Base-by-base conservation (phyloP, 2,888 invertebrate genomes). In the Thera britannica region DNA sequence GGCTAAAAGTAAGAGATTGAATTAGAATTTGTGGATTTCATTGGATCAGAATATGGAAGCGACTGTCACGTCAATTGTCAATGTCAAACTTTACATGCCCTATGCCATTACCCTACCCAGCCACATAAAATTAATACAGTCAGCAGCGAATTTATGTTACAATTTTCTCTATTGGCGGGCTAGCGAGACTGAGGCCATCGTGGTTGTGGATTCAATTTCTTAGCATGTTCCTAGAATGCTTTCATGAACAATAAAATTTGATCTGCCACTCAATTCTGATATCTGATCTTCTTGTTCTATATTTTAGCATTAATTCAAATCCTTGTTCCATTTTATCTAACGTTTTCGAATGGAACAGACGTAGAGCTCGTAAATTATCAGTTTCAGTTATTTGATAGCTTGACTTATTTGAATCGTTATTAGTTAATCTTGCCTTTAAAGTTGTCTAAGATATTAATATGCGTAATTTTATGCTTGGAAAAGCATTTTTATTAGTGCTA, bases 401-500 rank as follows among this genome's bases (percentile, higher is more conserved):
- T 23, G 23, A 23, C 23, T 23, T 38, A 38, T 38, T 7, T 8
- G 0, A 44, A 44, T 44, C 44, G 44, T 1, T 49, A 12, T n/a
- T 5, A 12, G 49, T 51, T 49, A 54, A 12, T 44, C 56, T 44
- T 38, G 0, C 11, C 36, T 65, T 57, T 36, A 49, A 57, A 51
- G 35, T 9, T 56, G 44, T 3, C 34, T 23, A 1, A 9, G 3
- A 9, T 46, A 41, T 35, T 3, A 58, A n/a, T 6, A 67, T 62
- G 62, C 54, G 52, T 49, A 58, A 9, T 38, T 34, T 23, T 2
- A 59, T 2, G 34, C 34, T 62, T 52, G 0, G 55, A 5, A 64
- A 8, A 4, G 38, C 44, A 11, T 44, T 68, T 8, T 2, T 68
- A 57, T 2, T 72, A 34, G 38, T 74, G 9, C n/a, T 67, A 1